Evolutionary conservation across 2,797 vertebrate species (phyloP).

Genomic region (Syngnathus acus): DNA sequence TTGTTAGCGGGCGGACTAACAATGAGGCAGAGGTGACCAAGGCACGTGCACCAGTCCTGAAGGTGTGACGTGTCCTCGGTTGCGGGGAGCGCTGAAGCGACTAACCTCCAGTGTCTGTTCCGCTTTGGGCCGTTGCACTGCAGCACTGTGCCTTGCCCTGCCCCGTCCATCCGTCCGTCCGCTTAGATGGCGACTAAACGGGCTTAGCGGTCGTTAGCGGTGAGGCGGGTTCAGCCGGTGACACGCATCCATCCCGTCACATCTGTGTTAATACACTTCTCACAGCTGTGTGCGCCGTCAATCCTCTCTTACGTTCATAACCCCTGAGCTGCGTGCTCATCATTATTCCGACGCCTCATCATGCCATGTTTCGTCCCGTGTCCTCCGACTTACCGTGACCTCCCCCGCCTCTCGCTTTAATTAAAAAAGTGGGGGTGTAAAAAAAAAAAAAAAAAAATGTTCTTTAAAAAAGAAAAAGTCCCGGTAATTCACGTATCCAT

Average conservation of each 20-base stretch:
- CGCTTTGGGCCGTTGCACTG: slow-evolving; percentile 71
- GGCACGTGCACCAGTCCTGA: slow-evolving; percentile 51
- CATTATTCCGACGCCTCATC: slow-evolving; percentile 56
- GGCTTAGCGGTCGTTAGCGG: slow-evolving; percentile 39
- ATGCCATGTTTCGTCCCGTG: slow-evolving; percentile 33
- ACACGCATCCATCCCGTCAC: slow-evolving; percentile 61
- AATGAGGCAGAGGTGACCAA: slow-evolving; percentile 46
- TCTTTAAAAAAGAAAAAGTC: slow-evolving; percentile 41
- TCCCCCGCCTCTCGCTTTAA: slow-evolving; percentile 34
- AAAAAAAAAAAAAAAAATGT: slow-evolving; percentile 5
- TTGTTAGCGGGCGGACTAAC: slow-evolving; percentile 35
- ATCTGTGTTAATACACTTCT: slow-evolving; percentile 61
- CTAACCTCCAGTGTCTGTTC: slow-evolving; percentile 46
- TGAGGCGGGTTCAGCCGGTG: slow-evolving; percentile 61
- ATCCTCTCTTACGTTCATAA: slow-evolving; percentile 46
- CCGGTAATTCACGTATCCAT: slow-evolving; percentile 59
- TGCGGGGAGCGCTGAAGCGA: slow-evolving; percentile 59
- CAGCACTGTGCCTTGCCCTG: slow-evolving; percentile 69
- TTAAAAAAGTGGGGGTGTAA: slow-evolving; percentile 19
- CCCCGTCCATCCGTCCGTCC: slow-evolving; percentile 45
- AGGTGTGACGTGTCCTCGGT: slow-evolving; percentile 53
- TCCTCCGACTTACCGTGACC: slow-evolving; percentile 60
- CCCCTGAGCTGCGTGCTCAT: slow-evolving; percentile 45
- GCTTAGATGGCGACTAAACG: slow-evolving; percentile 52
- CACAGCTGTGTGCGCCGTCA: slow-evolving; percentile 62